Evolutionary conservation across 2,797 vertebrate species (phyloP).

Genomic region (Ptychobarbus kaznakovi): DNA sequence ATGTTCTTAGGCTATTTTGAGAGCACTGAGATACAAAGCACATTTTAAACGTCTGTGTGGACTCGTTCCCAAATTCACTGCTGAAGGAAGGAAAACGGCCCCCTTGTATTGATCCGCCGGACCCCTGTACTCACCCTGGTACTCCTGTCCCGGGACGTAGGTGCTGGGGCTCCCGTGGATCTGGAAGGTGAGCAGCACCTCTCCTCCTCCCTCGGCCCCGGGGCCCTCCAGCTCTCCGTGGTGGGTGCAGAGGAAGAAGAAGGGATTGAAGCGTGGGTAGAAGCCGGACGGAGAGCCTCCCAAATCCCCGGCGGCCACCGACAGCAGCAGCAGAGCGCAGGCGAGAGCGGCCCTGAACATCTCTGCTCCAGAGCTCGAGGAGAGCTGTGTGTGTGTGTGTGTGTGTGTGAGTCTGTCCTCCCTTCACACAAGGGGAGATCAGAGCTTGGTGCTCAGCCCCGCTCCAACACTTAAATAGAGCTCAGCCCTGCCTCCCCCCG

Average conservation of each 20-base stretch:
- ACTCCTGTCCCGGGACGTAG: slow-evolving; percentile 96
- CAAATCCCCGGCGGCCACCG: slow-evolving; percentile 77
- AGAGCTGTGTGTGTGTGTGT: slow-evolving; percentile 48
- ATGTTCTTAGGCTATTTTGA: background rate
- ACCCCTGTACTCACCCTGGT: slow-evolving; percentile 88
- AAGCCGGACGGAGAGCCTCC: slow-evolving; percentile 79
- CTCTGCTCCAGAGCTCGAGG: slow-evolving; percentile 67
- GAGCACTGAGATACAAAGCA: background rate
- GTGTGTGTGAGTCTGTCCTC: slow-evolving; percentile 65
- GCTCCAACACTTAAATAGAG: slow-evolving; percentile 82
- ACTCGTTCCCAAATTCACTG: background rate
- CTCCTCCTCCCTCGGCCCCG: slow-evolving; percentile 83
- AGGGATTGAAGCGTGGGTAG: slow-evolving; percentile 94
- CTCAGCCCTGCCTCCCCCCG: slow-evolving; percentile 77
- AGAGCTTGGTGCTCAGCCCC: slow-evolving; percentile 82
- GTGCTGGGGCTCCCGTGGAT: slow-evolving; percentile 88
- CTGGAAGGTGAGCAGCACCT: slow-evolving; percentile 94
- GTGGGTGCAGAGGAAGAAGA: slow-evolving; percentile 98
- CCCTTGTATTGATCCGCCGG: background rate
- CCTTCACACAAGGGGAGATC: slow-evolving; percentile 82
- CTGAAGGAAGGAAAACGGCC: background rate
- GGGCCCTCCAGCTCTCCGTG: slow-evolving; percentile 92
- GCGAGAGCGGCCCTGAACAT: slow-evolving; percentile 64
- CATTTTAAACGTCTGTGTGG: background rate
- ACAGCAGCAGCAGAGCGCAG: slow-evolving; percentile 71